These are phyloP conservation scores for Eupithecia tripunctaria DNA, from an alignment of 2,888 invertebrate genomes.

Conservation along the genomic window DNA sequence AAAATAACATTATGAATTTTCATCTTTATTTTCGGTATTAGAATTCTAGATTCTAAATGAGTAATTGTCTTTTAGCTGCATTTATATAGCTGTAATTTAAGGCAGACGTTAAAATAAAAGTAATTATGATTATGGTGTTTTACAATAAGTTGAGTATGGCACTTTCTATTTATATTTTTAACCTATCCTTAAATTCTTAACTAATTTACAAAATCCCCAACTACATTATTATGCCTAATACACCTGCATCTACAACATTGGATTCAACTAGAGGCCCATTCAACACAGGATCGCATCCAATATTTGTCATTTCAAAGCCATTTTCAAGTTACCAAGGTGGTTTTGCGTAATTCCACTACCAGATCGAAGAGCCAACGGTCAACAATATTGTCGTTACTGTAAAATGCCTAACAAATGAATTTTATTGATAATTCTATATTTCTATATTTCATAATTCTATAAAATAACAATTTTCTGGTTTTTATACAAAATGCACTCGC, in stretches of 20 bases:
- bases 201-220: constrained; percentile 3
- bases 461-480: neutral
- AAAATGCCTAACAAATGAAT: neutral
- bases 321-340: too few relatives aligned
- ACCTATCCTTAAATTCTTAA: neutral
- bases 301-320: too few relatives aligned
- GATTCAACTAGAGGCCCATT: neutral
- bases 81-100: neutral
- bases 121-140: neutral
- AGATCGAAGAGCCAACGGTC: neutral
- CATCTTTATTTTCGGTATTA: neutral
- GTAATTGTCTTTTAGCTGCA: neutral
- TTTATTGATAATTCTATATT: neutral
- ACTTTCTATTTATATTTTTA: neutral
- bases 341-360: too few relatives aligned
- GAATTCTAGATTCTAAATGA: neutral
- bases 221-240: neutral
- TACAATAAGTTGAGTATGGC: constrained; percentile 12
- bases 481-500: constrained; percentile 9
- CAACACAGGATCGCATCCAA: too few relatives aligned
- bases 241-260: constrained; percentile 9
- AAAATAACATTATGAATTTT: neutral
- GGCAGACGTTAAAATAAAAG: neutral
- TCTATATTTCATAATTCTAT: neutral
- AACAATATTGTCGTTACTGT: neutral